Percentiles rank a stretch among this genome's conserved stretches.
These are phyloP conservation scores for Cinclus cinclus DNA, from an alignment of 2,113 vertebrate genomes.

Conservation along the genomic window DNA sequence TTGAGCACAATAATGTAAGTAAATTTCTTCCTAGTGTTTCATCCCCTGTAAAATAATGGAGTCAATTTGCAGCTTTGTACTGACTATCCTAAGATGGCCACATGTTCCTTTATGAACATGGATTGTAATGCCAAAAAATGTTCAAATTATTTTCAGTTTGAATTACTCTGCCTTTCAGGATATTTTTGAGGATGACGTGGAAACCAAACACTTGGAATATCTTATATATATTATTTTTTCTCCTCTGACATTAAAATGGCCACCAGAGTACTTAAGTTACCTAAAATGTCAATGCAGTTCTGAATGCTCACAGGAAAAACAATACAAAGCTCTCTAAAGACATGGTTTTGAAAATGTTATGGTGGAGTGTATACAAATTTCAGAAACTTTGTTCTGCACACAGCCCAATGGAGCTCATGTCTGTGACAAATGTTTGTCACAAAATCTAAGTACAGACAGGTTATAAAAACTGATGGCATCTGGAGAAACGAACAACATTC, in stretches of 20 bases:
- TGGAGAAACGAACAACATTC: not conserved
- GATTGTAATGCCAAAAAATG: not conserved
- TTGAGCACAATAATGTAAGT: not conserved
- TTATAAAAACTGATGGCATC: not conserved
- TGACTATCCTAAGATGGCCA: not conserved
- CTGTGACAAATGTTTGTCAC: not conserved
- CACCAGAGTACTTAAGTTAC: not conserved
- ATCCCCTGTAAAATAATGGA: not conserved
- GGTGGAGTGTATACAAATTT: not conserved
- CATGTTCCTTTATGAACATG: not conserved
- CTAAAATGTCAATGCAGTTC: not conserved
- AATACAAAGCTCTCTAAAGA: not conserved
- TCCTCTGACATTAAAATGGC: not conserved
- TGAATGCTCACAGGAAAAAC: not conserved
- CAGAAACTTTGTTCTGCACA: not conserved
- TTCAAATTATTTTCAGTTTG: not conserved
- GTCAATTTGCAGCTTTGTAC: not conserved
- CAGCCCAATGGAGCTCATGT: not conserved
- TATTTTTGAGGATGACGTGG: not conserved
- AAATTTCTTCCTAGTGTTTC: not conserved
- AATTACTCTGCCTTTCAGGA: not conserved
- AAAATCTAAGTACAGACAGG: not conserved
- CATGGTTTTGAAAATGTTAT: not conserved
- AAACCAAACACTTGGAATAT: not conserved
- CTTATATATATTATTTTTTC: not conserved